Percentiles rank a stretch among this genome's conserved stretches.
These are phyloP conservation scores for Passer domesticus DNA, from an alignment of 2,113 vertebrate genomes.

Conservation along the genomic window DNA sequence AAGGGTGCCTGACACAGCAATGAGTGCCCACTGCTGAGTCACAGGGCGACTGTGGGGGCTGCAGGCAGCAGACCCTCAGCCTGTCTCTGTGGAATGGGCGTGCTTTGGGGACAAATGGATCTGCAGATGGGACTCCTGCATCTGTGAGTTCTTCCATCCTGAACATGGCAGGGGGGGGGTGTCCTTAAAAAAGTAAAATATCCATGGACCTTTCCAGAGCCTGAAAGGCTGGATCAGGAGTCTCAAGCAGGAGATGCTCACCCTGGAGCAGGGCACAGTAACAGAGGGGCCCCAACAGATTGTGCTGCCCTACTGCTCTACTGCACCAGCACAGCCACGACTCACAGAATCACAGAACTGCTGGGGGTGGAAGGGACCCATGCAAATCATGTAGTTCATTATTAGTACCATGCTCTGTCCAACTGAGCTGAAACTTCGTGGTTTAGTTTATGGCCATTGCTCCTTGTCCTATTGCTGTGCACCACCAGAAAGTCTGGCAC, in stretches of 20 bases:
- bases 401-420: neutral
- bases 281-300: neutral
- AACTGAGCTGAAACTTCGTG: neutral
- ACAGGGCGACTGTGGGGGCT: neutral
- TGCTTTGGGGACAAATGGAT: fast-evolving
- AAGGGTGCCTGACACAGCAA: too few species aligned
- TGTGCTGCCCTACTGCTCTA: too few species aligned
- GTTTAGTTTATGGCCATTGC: neutral
- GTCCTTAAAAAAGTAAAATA: neutral
- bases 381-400: too few species aligned
- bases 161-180: fast-evolving
- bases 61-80: neutral
- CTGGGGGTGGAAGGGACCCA: neutral
- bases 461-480: neutral
- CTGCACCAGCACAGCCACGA: neutral
- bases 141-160: neutral
- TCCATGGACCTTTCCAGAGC: neutral
- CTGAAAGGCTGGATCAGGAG: neutral
- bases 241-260: too few species aligned
- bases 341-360: neutral
- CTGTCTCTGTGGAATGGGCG: fast-evolving
- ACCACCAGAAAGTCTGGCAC: too few species aligned
- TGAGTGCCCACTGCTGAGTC: fast-evolving
- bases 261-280: fast-evolving
- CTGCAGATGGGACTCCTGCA: neutral